Percentiles rank a stretch among this genome's conserved stretches.
Conservation (phyloP, 64 coral and sea anemone species). For the Orbicella faveolata region DNA sequence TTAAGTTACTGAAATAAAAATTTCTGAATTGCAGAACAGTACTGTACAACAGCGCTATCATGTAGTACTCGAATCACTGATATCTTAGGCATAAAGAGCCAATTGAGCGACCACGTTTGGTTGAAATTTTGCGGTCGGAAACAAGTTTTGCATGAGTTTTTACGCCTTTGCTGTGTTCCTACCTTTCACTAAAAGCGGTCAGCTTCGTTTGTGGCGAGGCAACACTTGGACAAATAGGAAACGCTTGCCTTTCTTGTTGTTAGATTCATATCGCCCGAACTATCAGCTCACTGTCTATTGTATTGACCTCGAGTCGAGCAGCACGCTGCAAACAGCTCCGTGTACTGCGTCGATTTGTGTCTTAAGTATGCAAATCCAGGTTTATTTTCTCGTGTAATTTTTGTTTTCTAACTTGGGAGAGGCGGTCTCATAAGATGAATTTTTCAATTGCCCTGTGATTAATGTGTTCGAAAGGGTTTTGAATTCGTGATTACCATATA, state of each 20-base stretch:
- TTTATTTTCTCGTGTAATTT: background rate
- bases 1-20: no score
- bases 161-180: background rate
- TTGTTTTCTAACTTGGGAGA: background rate
- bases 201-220: background rate
- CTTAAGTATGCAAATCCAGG: background rate
- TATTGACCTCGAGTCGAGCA: background rate
- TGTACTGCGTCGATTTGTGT: background rate
- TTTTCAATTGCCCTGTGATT: background rate
- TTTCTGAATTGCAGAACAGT: no score
- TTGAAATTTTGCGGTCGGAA: no score
- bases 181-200: background rate
- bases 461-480: background rate
- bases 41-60: no score
- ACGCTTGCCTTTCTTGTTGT: background rate
- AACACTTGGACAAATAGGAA: background rate
- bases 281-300: background rate
- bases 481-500: no score
- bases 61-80: no score
- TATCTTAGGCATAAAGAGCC: no score
- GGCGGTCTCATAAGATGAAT: background rate
- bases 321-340: background rate
- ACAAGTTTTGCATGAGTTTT: no score
- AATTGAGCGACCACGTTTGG: no score
- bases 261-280: background rate